Conservation (phyloP, 1,140 invertebrate genomes). For the Drosophila lacteicornis region DNA sequence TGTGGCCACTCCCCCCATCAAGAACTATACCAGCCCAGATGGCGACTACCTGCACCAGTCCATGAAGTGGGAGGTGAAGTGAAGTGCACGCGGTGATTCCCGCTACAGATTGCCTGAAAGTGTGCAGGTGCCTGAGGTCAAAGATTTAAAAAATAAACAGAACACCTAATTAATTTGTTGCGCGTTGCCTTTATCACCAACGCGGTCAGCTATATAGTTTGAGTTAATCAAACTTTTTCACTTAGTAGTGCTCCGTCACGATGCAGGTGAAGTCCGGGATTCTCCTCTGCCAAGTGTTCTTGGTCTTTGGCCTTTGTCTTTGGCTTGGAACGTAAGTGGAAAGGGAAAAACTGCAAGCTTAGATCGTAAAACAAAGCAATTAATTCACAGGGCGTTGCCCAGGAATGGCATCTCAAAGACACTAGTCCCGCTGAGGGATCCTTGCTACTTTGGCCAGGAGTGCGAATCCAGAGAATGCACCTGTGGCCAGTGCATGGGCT, state of each 20-base stretch:
- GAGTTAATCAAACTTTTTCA: background rate
- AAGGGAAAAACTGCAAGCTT: too few relatives aligned
- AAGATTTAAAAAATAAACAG: conserved; percentile 54
- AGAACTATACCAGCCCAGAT: conserved; percentile 91
- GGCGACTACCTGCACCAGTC: conserved; percentile 94
- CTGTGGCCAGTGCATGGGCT: conserved; percentile 11
- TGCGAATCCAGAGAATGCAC: background rate
- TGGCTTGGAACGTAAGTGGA: background rate
- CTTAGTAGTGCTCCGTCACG: background rate
- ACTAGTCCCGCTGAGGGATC: background rate
- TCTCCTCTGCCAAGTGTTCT: background rate
- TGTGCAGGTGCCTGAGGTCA: conserved; percentile 10
- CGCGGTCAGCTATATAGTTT: background rate
- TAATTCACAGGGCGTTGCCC: conserved; percentile 2
- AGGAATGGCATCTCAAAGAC: background rate
- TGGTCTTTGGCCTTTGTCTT: background rate
- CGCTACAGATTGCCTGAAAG: background rate
- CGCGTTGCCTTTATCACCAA: background rate
- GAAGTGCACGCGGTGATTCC: background rate
- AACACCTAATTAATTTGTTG: conserved; percentile 9
- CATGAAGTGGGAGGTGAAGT: conserved; percentile 89
- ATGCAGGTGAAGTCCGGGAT: conserved; percentile 2
- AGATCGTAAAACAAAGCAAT: background rate
- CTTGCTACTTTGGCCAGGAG: background rate
- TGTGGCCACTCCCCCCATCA: conserved; percentile 91